phyloP scores from a whole-genome alignment of 2,888 invertebrate genomes.

The Limenitis camilla region DNA sequence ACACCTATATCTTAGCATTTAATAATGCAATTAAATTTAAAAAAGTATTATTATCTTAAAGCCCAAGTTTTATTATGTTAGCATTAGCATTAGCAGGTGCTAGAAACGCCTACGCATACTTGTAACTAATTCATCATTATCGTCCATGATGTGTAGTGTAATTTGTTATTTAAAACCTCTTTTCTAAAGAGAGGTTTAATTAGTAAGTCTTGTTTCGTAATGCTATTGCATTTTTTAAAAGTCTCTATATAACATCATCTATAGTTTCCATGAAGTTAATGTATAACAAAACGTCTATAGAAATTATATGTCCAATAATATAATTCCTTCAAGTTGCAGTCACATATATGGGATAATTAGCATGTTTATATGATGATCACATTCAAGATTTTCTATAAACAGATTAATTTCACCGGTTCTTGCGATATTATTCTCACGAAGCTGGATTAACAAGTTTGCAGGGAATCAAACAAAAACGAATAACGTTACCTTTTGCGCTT shows the following conservation, averaged over 20 bases:
- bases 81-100: constrained; percentile 18
- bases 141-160: background rate
- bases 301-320: no score
- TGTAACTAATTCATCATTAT: constrained; percentile 13
- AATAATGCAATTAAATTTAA: no score
- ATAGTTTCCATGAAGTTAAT: background rate
- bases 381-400: constrained; percentile 16
- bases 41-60: no score
- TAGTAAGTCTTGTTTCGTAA: no score
- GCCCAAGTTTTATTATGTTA: background rate
- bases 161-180: no score
- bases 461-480: constrained; percentile 18
- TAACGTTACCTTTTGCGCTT: constrained; percentile 19
- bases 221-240: background rate
- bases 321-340: no score
- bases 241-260: background rate
- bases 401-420: constrained; percentile 16
- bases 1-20: no score
- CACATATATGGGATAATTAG: background rate
- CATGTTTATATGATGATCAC: background rate
- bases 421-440: constrained; percentile 25
- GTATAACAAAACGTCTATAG: no score
- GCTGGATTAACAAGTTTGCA: constrained; percentile 25
- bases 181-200: no score
- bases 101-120: constrained; percentile 14